Evolutionary conservation across 1,140 invertebrate species (phyloP).

Genomic region (Galendromus occidentalis): DNA sequence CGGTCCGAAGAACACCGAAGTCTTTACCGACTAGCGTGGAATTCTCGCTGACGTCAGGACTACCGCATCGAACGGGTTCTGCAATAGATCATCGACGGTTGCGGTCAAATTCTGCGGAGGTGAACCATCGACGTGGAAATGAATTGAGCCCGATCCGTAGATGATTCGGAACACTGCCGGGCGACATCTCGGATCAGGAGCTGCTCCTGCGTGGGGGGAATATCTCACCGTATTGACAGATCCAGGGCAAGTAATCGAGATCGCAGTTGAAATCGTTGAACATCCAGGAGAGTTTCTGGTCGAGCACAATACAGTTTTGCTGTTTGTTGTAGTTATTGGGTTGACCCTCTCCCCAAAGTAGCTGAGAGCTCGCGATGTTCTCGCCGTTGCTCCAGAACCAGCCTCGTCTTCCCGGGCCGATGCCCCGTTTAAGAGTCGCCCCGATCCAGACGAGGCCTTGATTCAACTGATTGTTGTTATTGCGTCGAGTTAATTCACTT

Average conservation of each 20-base stretch:
- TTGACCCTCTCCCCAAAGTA: conserved; percentile 70
- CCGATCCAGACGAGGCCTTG: conserved; percentile 8
- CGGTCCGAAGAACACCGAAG: conserved; percentile 42
- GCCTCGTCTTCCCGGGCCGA: not conserved
- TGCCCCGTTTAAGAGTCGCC: conserved; percentile 3
- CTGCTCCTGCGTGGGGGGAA: too few relatives aligned
- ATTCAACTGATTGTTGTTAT: conserved; percentile 2
- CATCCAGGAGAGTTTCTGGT: conserved; percentile 64
- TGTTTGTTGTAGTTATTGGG: conserved; percentile 88
- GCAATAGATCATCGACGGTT: conserved; percentile 19
- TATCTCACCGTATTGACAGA: conserved; percentile 48
- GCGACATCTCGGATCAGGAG: too few relatives aligned
- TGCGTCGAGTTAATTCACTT: conserved; percentile 1
- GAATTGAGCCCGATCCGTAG: too few relatives aligned
- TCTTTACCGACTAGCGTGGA: conserved; percentile 53
- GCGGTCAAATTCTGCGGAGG: too few relatives aligned
- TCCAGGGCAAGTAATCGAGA: conserved; percentile 58
- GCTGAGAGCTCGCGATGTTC: not conserved
- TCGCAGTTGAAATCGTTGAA: conserved; percentile 91
- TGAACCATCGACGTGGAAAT: too few relatives aligned
- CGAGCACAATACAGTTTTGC: conserved; percentile 76
- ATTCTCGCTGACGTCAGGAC: conserved; percentile 59
- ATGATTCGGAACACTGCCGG: too few relatives aligned
- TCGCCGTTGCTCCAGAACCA: conserved; percentile 9
- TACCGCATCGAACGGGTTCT: conserved; percentile 63